Base-by-base conservation (phyloP, 2,888 invertebrate species). In the Pristionchus maxplancki region DNA sequence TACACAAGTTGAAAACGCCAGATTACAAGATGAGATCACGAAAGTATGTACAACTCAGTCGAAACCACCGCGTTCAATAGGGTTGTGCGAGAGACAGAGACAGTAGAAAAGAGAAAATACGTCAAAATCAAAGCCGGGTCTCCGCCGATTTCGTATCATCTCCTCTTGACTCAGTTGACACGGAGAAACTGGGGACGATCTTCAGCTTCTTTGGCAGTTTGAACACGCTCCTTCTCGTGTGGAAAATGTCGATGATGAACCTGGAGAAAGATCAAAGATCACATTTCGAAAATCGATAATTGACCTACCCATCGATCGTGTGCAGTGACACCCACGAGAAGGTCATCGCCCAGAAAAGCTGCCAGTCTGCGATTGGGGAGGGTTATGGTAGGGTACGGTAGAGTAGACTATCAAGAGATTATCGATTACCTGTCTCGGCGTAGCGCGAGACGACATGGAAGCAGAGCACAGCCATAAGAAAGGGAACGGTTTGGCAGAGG, bases 301-400 rank as follows among this genome's bases (percentile, higher is more conserved):
- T 40, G n/a, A 13, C 81, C 48, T 34, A 83, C 82, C 82, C 82
- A 44, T 83, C 82, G n/a, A 83, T 83, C 24, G 82, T 83, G 53
- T 83, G 82, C 82, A 83, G 53, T 0, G 53, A 53, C 31, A 83
- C 82, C 82, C 82, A 83, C 50, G 82, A 83, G 53, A 83, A 83
- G 8, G 82, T 83, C 53, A 53, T 53, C 31, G 53, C 50, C 37
- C 37, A 83, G 82, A 83, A 83, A n/a, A 78, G 78, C 48, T 78
- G 44, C 78, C 78, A 78, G 78, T 78, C 78, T 78, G 44, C 78
- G 15, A 74, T 37, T 15, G 64, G 31, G 20, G 58, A 11, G 3
- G 64, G 17, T 31, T 64, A 64, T 31, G 64, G 31, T 34, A 58
- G 64, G 64, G 28, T 64, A 64, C 64, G 64, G 64, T 64, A 31